Base-by-base conservation (phyloP, 2,888 invertebrate genomes). In the Pyrrhosoma nymphula region DNA sequence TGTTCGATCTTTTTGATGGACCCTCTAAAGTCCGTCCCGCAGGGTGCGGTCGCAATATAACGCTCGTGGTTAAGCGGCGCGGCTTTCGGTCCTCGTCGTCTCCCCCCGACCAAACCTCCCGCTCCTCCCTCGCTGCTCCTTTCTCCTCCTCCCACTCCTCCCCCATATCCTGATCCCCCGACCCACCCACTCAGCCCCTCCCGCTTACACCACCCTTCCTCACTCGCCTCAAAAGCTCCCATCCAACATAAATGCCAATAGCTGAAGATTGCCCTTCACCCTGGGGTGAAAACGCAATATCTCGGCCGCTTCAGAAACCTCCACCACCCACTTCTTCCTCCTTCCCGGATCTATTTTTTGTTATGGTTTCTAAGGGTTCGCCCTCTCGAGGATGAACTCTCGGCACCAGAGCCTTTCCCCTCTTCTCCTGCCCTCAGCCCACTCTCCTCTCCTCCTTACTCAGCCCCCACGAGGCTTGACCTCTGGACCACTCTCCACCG, bases 161-260 rank as follows among this genome's bases (percentile, higher is more conserved):
- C 69, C 47, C 18, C 93, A 0, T 20, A 16, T 47, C 56, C 39
- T 47, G 47, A 30, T 35, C 30, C 93, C n/a, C 39, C 47, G 12
- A 20, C 18, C 35, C 55, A 0, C 39, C 88, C 4, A 6, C 39
- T 55, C 26, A 26, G 88, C 88, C 39, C 26, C 47, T 0, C 56
- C 69, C 47, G 4, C 93, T 12, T 47, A 47, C 18, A 39, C 30
- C 30, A 60, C 30, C 75, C n/a, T 20, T 0, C 16, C 69, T 26
- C 69, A 56, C n/a, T 26, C 55, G 26, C n/a, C 26, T 26, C 26
- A 26, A 89, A 69, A 93, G 63, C 63, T 47, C 69, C 69, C 93
- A 55, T 93, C 75, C 63, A 75, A 47, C 93, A 93, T 93, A 93
- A 93, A 93, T 93, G 93, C 93, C 93, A 93, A 93, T 93, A 93